Evolutionary conservation across 1,140 invertebrate genomes (phyloP).

Genomic region (Adoxophyes honmai): DNA sequence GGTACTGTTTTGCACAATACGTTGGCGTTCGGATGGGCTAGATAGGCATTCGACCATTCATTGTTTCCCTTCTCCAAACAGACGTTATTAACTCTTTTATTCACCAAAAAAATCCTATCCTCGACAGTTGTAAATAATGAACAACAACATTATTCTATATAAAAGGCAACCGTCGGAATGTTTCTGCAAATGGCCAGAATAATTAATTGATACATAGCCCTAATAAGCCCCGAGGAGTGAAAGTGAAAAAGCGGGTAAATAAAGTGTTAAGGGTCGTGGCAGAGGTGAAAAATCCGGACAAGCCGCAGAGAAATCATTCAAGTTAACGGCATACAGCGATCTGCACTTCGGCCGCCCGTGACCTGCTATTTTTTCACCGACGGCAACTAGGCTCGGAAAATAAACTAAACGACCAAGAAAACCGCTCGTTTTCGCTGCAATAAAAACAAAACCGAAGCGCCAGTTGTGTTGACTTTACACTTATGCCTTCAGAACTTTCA

Average conservation of each 20-base stretch:
- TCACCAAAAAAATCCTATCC: background rate
- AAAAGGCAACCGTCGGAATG: background rate
- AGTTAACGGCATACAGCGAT: conserved; percentile 50
- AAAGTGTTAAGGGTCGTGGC: conserved; percentile 25
- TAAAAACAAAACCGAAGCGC: background rate
- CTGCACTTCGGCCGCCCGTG: conserved; percentile 39
- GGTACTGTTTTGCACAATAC: conserved; percentile 28
- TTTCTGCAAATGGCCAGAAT: background rate
- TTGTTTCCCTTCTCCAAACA: background rate
- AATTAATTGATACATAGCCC: conserved; percentile 1
- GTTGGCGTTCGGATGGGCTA: conserved; percentile 28
- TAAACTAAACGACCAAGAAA: conserved; percentile 18
- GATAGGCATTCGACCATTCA: conserved; percentile 27
- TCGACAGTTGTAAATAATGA: background rate
- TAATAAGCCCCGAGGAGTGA: background rate
- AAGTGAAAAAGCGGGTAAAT: conserved; percentile 29
- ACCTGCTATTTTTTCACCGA: conserved; percentile 35
- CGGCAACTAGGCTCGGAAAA: conserved; percentile 26
- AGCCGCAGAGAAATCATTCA: conserved; percentile 46
- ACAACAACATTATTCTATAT: background rate
- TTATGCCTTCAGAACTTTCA: background rate
- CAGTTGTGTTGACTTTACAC: background rate
- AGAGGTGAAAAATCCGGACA: conserved; percentile 40
- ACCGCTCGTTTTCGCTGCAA: conserved; percentile 4
- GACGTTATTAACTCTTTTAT: background rate